Conservation (phyloP, 2,113 vertebrate genomes). For the Capricornis sumatraensis region DNA sequence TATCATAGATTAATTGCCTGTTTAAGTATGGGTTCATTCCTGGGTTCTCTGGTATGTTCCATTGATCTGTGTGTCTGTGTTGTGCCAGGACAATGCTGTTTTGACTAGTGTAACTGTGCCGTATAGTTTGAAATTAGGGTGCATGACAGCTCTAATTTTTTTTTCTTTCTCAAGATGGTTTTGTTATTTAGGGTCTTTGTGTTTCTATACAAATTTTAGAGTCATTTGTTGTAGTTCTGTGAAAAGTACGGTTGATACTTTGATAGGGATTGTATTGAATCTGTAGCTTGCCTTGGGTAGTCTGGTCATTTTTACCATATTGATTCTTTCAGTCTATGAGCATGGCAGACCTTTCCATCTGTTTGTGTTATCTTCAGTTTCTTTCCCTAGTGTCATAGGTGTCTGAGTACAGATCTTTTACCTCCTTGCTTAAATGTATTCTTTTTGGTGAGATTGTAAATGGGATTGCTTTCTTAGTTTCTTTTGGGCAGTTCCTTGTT, state of each 20-base stretch:
- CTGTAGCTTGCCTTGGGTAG: neutral
- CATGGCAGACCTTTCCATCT: neutral
- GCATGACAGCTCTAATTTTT: neutral
- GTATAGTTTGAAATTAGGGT: neutral
- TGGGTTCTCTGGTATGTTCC: neutral
- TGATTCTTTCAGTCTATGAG: rapidly evolving
- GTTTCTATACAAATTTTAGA: neutral
- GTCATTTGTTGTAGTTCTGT: neutral
- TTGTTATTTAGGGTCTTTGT: neutral
- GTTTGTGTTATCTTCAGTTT: neutral
- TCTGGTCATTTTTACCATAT: neutral
- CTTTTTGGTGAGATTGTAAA: neutral
- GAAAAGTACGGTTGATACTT: neutral
- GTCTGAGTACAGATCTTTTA: neutral
- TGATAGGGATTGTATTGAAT: neutral
- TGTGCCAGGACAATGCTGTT: neutral
- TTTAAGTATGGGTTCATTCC: neutral
- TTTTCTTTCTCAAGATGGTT: neutral
- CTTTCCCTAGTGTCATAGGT: neutral
- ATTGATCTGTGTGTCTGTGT: neutral
- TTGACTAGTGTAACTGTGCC: neutral
- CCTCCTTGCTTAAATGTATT: neutral
- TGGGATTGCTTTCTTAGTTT: neutral
- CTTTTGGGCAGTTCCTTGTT: neutral
- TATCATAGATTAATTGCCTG: neutral